Evolutionary conservation across 2,888 invertebrate species (phyloP), one percentile per base, ranked within the genome.

Genomic region (Eilema caniola): DNA sequence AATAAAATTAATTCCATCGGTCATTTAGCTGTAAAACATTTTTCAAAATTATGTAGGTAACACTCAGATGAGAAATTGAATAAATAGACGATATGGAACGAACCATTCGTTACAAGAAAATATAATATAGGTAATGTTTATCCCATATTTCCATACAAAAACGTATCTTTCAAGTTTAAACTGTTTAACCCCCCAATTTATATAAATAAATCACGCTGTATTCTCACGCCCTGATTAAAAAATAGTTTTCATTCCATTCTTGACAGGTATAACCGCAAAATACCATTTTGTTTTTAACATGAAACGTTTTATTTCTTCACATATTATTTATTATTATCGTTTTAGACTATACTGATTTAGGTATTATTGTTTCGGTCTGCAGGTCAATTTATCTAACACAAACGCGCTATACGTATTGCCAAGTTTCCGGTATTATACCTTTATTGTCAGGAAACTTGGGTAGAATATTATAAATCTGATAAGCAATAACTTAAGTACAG

Each of bases 401-500:
- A 61, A 61, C 20, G 2, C 37, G 20, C 62, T 66, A 60, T 68
- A 63, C 24, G 23, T 62, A 37, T 53, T 67, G 24, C 37, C 24
- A 62, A 67, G 24, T 20, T 62, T 62, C 31, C 25, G 47, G n/a
- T n/a, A n/a, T n/a, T n/a, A 20, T 47, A 20, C 20, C 47, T 7
- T 20, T 47, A 47, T 20, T 47, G 47, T 47, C 20, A 47, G 47
- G 47, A 25, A 31, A 56, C 25, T 33, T 57, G 10, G n/a, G 33
- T 33, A 25, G 41, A 60, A 25, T 24, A 12, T 41, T 57, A n/a
- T 3, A 12, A 37, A n/a, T 66, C 60, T 37, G 23, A 20, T 41
- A 37, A 60, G 37, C 25, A 60, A 59, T 60, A 23, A 66, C 23
- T 68, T 57, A 69, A 64, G 63, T 69, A 64, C 64, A 64, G 11